Evolutionary conservation across 2,113 vertebrate genomes (phyloP), one percentile per base, ranked within the genome.

Genomic region (Solenodon paradoxus): DNA sequence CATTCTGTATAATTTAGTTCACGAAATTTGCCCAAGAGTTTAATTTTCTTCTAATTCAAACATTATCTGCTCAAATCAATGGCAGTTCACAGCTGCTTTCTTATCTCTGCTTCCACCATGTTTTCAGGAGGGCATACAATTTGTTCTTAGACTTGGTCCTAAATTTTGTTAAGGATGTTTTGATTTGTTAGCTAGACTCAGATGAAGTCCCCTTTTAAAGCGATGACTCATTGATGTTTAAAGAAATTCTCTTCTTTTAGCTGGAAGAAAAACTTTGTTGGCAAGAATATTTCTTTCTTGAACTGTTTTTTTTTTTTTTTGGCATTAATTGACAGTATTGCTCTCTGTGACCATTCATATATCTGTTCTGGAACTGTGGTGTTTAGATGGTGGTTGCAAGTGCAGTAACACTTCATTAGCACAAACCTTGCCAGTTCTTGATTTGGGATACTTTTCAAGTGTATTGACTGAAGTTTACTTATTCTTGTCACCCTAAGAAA

Each of bases 151-250:
- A 78, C 13, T 68, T 77, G 42, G 15, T 82, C 93, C 22, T 77
- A 81, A 92, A 45, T 59, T 90, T 93, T 95, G 19, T 64, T 95
- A 77, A 90, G 53, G 45, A 53, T 83, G 28, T 92, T 78, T 20
- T 88, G 49, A 86, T 88, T 96, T 96, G 45, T 74, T 87, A 85
- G 53, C 57, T 24, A 85, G 82, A 91, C 28, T 75, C 38, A 95
- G 24, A 35, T 83, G 59, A 88, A 86, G 88, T 22, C 4, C 24
- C 30, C 35, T 85, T 79, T 74, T 88, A 79, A 95, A 94, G 24
- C 63, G 75, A 92, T 89, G 90, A 89, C 12, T 90, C 77, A 78
- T 15, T 66, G 15, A 2, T 78, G 51, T 97, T 95, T 74, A 72
- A 94, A 88, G 11, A 83, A 42, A 63, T 61, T 66, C 69, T 55